These are phyloP conservation scores for Drosophila willistoni DNA, from an alignment of 1,140 invertebrate species.

Conservation along the genomic window DNA sequence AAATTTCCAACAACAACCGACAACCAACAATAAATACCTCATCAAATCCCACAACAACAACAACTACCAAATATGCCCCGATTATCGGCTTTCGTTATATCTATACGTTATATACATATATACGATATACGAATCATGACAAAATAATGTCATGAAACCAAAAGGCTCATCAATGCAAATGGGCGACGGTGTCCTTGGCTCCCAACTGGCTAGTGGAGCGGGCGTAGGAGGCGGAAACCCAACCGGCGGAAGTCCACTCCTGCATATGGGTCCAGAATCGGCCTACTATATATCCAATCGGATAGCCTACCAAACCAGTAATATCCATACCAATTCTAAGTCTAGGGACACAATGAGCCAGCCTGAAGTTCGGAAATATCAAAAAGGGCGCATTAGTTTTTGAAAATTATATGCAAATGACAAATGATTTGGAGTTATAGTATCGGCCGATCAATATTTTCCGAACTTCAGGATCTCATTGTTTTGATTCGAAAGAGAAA, in stretches of 20 bases:
- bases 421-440: too few species aligned
- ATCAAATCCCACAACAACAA: slow-evolving; percentile 20
- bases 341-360: neutral
- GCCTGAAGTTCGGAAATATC: neutral
- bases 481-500: too few species aligned
- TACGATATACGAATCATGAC: neutral
- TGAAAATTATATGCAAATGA: too few species aligned
- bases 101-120: neutral
- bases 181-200: slow-evolving; percentile 66
- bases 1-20: slow-evolving; percentile 54
- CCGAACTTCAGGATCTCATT: neutral
- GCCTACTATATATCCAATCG: slow-evolving; percentile 78
- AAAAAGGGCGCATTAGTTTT: neutral
- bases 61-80: slow-evolving; percentile 27
- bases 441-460: neutral
- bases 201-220: slow-evolving; percentile 55
- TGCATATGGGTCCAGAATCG: slow-evolving; percentile 69
- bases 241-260: slow-evolving; percentile 67
- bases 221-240: slow-evolving; percentile 61
- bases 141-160: neutral
- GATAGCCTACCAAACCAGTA: slow-evolving; percentile 81
- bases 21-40: slow-evolving; percentile 56
- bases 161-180: slow-evolving; percentile 72
- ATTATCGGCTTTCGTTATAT: slow-evolving; percentile 1
- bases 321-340: slow-evolving; percentile 29